These are phyloP conservation scores for Phylloscopus trochiloides DNA, from an alignment of 2,113 vertebrate species.

Conservation along the genomic window DNA sequence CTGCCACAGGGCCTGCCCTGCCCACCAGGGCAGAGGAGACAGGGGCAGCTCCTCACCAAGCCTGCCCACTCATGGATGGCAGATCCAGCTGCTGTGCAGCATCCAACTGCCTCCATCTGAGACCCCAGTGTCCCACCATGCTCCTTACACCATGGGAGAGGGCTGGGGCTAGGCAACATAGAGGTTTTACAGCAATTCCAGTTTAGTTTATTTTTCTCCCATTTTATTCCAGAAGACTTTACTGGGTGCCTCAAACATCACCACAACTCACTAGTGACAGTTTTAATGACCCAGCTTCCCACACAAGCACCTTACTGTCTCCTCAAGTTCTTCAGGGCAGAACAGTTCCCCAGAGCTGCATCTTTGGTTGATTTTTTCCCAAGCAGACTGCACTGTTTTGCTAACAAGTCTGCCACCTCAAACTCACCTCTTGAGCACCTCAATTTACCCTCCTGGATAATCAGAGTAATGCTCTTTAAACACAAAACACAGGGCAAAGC, in stretches of 20 bases:
- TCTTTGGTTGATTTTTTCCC: background rate
- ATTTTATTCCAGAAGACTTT: background rate
- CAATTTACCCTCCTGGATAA: background rate
- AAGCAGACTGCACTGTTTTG: background rate
- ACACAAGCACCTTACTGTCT: background rate
- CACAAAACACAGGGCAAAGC: background rate
- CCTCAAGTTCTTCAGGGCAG: background rate
- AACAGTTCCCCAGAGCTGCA: background rate
- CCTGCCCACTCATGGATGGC: background rate
- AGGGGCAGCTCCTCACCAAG: background rate
- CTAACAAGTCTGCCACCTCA: background rate
- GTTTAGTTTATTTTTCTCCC: background rate
- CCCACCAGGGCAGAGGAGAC: background rate
- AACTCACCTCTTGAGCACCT: background rate
- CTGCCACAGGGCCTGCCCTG: background rate
- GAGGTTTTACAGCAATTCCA: background rate
- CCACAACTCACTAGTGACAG: background rate
- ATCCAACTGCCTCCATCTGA: background rate
- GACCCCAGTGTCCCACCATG: background rate
- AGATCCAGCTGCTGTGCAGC: background rate
- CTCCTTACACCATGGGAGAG: background rate
- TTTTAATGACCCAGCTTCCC: background rate
- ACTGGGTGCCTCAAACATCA: background rate
- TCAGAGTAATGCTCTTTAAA: constrained; percentile 31
- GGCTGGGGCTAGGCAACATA: background rate